A percentile compares a stretch with the other conserved stretches of the same genome.
Conservation (phyloP, 2,113 vertebrate genomes). For the Pachycephala philippinensis region DNA sequence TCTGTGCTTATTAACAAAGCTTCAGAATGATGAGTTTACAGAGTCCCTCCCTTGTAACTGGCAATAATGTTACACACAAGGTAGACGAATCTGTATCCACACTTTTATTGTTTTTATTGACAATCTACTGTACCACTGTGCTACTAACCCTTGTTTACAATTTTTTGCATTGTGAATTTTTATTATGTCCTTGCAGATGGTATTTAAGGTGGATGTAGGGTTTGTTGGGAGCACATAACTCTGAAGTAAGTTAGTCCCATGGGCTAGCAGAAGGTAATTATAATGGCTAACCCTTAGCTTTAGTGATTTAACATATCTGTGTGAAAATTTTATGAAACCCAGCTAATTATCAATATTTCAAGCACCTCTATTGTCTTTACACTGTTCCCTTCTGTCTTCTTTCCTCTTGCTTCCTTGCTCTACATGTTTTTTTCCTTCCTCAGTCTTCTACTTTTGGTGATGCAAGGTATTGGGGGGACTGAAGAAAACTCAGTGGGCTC, state of each 20-base stretch:
- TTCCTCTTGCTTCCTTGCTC: not conserved
- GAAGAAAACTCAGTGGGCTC: not conserved
- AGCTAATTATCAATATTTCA: not conserved
- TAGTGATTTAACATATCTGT: slow-evolving; percentile 47
- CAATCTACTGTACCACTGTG: slow-evolving; percentile 76
- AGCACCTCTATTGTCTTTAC: not conserved
- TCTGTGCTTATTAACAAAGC: slow-evolving; percentile 90
- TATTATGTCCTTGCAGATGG: slow-evolving; percentile 57
- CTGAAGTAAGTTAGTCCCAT: slow-evolving; percentile 44
- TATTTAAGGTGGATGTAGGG: slow-evolving; percentile 59
- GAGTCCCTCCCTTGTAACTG: slow-evolving; percentile 48
- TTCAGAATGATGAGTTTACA: slow-evolving; percentile 75
- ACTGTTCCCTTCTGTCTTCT: not conserved
- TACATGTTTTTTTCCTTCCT: not conserved
- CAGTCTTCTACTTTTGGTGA: not conserved
- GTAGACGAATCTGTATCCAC: slow-evolving; percentile 62
- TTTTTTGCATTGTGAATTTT: slow-evolving; percentile 62
- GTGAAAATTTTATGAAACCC: slow-evolving; percentile 39
- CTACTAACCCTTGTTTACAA: slow-evolving; percentile 79
- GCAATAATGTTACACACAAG: slow-evolving; percentile 61
- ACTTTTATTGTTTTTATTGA: slow-evolving; percentile 68
- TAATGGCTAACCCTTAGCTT: slow-evolving; percentile 42
- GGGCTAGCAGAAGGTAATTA: slow-evolving; percentile 58
- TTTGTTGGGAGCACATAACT: slow-evolving; percentile 53
- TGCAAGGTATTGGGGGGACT: not conserved